Evolutionary conservation across 2,888 invertebrate species (phyloP), one percentile per base, ranked within the genome.

Genomic region (Hylaea fasciaria): DNA sequence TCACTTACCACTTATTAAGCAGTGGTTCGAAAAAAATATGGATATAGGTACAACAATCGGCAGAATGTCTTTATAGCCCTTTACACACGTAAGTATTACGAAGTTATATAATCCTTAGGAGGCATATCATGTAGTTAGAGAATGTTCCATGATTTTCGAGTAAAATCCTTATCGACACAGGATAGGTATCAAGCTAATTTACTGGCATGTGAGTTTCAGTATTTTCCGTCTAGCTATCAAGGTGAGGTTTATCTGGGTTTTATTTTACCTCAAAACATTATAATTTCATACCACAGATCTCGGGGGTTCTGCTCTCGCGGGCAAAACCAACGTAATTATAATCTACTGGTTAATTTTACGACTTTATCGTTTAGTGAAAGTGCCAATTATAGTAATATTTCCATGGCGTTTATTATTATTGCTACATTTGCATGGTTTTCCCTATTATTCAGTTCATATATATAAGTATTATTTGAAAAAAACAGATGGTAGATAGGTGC

Each of bases 351-450:
- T 10, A 7, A 32, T 32, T 32, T 32, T 32, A 32, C 9, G 55
- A 48, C 7, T 40, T 17, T 17, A 41, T 29, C 41, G 35, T 48
- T 55, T 48, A 43, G 55, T 48, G 55, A 41, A 55, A 55, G 47
- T 55, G 47, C 32, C 55, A 40, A 48, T 55, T 47, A 55, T 47
- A 41, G 17, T 32, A 13, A 41, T 40, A 55, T 48, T 55, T 43
- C 55, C 55, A 40, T 48, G 14, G 8, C 40, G 40, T 40, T 40
- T 14, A 32, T 32, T 32, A 28, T 7, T 28, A 7, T 28, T 28
- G 4, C 4, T 3, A 28, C 32, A 32, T 32, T 32, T 32, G 9
- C 9, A 1, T 32, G 32, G 32, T 7, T 9, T 32, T 32, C 32
- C 32, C 32, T 32, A 32, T 32, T 32, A 7, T 32, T 32, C 5